phyloP scores from a whole-genome alignment of 2,888 invertebrate species.

The Liposcelis brunnea region DNA sequence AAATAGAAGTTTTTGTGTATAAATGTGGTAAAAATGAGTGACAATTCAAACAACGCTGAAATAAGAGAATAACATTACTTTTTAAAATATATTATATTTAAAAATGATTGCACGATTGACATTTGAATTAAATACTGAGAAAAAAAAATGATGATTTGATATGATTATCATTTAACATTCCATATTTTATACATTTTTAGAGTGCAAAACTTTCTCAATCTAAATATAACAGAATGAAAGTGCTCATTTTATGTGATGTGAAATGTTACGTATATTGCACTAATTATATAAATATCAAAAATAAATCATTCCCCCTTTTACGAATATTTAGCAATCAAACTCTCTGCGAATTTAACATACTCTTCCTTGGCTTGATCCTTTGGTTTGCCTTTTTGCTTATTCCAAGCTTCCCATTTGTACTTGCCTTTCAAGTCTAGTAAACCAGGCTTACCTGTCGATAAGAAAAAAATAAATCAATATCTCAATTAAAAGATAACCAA shows the following conservation, averaged over 20 bases:
- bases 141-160: too few relatives aligned
- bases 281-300: too few relatives aligned
- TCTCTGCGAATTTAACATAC: conserved; percentile 56
- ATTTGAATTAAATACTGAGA: too few relatives aligned
- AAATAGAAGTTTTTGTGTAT: too few relatives aligned
- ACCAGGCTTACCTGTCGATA: conserved; percentile 76
- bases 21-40: too few relatives aligned
- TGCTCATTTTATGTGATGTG: neutral
- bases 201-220: neutral
- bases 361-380: conserved; percentile 62
- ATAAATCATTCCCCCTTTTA: too few relatives aligned
- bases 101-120: too few relatives aligned
- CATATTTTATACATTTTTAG: too few relatives aligned
- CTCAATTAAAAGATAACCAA: neutral
- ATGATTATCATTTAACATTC: too few relatives aligned
- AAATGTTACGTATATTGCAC: neutral
- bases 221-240: neutral
- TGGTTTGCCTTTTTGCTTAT: conserved; percentile 52
- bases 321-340: conserved; percentile 34
- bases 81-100: too few relatives aligned
- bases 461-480: conserved; percentile 23
- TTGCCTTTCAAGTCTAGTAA: conserved; percentile 84
- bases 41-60: too few relatives aligned
- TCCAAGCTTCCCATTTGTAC: conserved; percentile 92
- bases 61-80: too few relatives aligned